phyloP scores from a whole-genome alignment of 2,888 invertebrate species.

The Alentia gelatinosa region DNA sequence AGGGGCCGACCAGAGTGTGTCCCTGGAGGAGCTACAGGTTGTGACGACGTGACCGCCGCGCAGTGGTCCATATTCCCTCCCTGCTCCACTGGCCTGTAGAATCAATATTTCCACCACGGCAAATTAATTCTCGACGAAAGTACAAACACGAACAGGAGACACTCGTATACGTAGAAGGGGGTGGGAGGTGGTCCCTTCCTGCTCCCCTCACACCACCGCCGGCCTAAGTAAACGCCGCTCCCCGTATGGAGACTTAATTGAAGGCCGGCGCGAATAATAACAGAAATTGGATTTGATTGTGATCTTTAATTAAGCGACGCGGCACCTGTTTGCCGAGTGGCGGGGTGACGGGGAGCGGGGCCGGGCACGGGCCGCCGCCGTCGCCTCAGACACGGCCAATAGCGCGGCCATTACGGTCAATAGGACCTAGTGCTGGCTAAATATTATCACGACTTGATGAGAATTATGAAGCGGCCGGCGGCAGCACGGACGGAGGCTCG shows the following conservation, averaged over 20 bases:
- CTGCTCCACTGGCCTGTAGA: background rate
- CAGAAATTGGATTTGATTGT: constrained; percentile 47
- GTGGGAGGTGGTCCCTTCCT: too few species aligned
- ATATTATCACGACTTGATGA: constrained; percentile 34
- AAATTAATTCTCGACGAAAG: constrained; percentile 28
- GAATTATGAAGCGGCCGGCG: background rate
- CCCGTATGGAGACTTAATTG: background rate
- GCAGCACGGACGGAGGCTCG: background rate
- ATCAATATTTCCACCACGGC: constrained; percentile 13
- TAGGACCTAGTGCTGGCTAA: constrained; percentile 11
- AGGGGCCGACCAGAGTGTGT: too few species aligned
- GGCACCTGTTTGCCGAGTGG: constrained; percentile 13
- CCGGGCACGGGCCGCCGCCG: background rate
- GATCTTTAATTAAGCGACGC: constrained; percentile 30
- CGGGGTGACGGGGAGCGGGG: background rate
- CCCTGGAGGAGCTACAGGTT: too few species aligned
- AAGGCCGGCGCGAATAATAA: constrained; percentile 8
- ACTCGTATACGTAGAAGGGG: too few species aligned
- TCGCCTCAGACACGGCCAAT: constrained; percentile 9
- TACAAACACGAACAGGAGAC: background rate
- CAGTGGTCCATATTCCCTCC: too few species aligned
- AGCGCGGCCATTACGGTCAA: constrained; percentile 30
- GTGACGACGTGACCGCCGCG: too few species aligned
- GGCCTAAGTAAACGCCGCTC: background rate
- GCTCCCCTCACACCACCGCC: background rate